Evolutionary conservation across 2,113 vertebrate genomes (phyloP), one percentile per base, ranked within the genome.

Genomic region (Ptilonorhynchus violaceus): DNA sequence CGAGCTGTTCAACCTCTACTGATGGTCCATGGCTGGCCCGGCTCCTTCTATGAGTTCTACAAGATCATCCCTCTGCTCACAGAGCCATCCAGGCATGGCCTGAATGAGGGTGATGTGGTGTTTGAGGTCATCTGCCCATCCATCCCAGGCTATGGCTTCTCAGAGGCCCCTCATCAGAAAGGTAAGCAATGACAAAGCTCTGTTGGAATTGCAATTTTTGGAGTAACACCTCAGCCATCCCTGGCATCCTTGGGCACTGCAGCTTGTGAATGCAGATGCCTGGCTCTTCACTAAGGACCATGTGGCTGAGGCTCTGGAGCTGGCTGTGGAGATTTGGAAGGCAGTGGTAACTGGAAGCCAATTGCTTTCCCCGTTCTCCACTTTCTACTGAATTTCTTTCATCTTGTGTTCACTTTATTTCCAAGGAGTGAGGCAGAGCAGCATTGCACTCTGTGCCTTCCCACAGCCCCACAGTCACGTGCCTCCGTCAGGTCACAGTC

Each of bases 31-130:
- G 99, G 99, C 74, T 99, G 99, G 99, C 99, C 99, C 0, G 99
- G 99, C n/a, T 99, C 98, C 78, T 99, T 99, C 92, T 99, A 97
- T 1, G 99, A 99, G 97, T 99, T 99, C 98, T 99, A 99, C 96
- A 98, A 96, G 96, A 98, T 99, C 78, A 93, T 99, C 11, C 98
- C 99, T 27, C 91, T 99, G 67, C 98, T 99, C 85, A 99, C 98
- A 0, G 97, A 98, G 46, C 98, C 97, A 7, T 89, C 93, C 5
- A 33, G 16, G 11, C 90, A 94, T 0, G 47, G 94, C 24, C 69
- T 96, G 59, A 91, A 53, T 3, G 90, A 94, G 30, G 94, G 95
- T 31, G 95, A 98, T 2, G 16, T 98, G 49, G 97, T 92, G 8
- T 99, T 99, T 97, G 99, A 99, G 93, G 97, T 99, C 92, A 98